These are phyloP conservation scores for Artemisiospiza belli DNA, from an alignment of 2,113 vertebrate species.

Conservation along the genomic window DNA sequence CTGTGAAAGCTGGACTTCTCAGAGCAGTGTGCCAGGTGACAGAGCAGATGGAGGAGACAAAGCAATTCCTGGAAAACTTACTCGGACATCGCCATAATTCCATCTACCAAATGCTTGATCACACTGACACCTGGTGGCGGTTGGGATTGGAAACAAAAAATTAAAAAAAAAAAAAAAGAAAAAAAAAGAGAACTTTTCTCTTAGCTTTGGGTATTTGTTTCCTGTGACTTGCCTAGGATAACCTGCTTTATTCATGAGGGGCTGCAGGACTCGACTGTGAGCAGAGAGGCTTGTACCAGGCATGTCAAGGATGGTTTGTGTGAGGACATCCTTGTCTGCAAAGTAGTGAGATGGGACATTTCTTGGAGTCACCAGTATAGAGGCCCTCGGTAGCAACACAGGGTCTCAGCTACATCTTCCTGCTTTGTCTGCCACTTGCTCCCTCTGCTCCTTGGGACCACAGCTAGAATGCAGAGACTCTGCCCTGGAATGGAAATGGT, in stretches of 20 bases:
- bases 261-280: not conserved
- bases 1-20: conserved; percentile 38
- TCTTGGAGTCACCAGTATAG: not conserved
- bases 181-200: not conserved
- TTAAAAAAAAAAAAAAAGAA: not conserved
- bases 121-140: conserved; percentile 54
- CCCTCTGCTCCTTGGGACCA: not conserved
- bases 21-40: not conserved
- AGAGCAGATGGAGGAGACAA: not conserved
- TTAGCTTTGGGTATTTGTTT: not conserved
- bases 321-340: not conserved
- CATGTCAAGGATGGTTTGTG: not conserved
- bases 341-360: not conserved
- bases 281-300: not conserved
- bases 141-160: not conserved
- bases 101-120: not conserved
- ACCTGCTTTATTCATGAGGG: not conserved
- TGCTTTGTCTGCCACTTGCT: not conserved
- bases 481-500: not conserved
- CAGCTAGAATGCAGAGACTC: not conserved
- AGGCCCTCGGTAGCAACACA: not conserved
- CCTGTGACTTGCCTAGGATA: not conserved
- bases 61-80: not conserved
- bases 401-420: not conserved
- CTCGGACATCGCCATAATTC: not conserved